Percentiles rank a stretch among this genome's conserved stretches.
phyloP scores from a whole-genome alignment of 64 coral and sea anemone species.

The Astreopora myriophthalma region DNA sequence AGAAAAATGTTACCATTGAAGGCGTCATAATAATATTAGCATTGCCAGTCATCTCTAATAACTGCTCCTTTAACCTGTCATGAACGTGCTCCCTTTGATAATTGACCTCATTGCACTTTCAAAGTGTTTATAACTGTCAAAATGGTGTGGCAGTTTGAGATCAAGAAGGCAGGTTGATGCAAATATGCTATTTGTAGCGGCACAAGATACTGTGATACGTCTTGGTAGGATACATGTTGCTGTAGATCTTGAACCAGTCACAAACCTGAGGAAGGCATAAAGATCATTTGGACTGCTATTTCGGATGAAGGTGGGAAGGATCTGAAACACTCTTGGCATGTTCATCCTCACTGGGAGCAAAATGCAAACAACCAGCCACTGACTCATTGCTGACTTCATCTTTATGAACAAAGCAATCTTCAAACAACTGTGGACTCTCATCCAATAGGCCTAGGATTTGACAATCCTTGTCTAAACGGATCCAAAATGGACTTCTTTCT shows the following conservation, averaged over 20 bases:
- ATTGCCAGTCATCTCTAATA: not conserved
- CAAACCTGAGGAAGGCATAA: conserved; percentile 43
- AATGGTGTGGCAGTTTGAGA: conserved; percentile 54
- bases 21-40: not conserved
- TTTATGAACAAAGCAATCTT: conserved; percentile 29
- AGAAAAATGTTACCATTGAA: not conserved
- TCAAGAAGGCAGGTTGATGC: conserved; percentile 55
- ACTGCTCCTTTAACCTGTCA: not conserved
- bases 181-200: conserved; percentile 36
- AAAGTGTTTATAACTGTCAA: conserved; percentile 42
- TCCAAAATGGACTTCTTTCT: conserved; percentile 69
- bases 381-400: conserved; percentile 29
- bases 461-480: conserved; percentile 65
- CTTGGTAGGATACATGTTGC: no score
- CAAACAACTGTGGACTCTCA: conserved; percentile 27
- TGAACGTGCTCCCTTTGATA: not conserved
- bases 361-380: conserved; percentile 16
- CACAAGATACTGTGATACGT: conserved; percentile 42
- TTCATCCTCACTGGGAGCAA: no score
- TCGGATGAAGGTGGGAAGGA: conserved; percentile 33
- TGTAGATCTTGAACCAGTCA: no score
- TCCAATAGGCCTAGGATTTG: conserved; percentile 60
- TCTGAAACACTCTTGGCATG: conserved; percentile 62
- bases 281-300: conserved; percentile 40
- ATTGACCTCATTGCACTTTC: conserved; percentile 34